Base-by-base conservation (phyloP, 1,140 invertebrate species). In the Drosophila athabasca region DNA sequence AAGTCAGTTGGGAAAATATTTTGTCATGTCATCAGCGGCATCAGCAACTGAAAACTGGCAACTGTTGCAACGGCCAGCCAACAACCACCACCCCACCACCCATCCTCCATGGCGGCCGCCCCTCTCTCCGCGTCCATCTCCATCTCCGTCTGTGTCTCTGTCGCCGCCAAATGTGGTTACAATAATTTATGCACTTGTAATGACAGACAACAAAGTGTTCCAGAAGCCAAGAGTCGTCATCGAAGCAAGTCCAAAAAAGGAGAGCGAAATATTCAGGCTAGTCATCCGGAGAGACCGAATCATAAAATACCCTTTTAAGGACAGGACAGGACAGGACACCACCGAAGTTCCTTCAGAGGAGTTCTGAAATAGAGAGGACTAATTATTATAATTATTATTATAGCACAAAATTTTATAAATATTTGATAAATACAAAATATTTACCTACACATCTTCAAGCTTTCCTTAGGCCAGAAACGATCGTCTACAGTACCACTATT, bases 141-240 rank as follows among this genome's bases (percentile, higher is more conserved):
- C 35, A 69, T 64, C 65, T 75, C 22, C 24, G 68, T 46, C 65
- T 69, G 49, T 67, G 29, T 69, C 35, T 48, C 51, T 67, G 83
- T 77, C 58, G 73, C 82, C 79, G 66, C 78, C 82, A 88, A 87
- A 87, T 87, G 83, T 79, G 83, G 83, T 87, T 87, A 87, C 83
- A 87, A 88, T 87, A 88, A 87, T 87, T 87, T 87, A 87, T 87
- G 83, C 83, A 87, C 83, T 87, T 88, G 83, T 87, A 87, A 87
- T 87, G 83, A 87, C 83, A 82, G 79, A 88, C 83, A 87, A 87
- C 83, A 87, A 87, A 83, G 79, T 83, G 75, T 85, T 82, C 84
- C 82, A 82, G 81, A 78, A 87, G 77, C 49, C 69, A 65, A 58
- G 61, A 58, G 51, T 60, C 52, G 61, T 59, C 53, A 75, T 74